Evolutionary conservation across 2,888 invertebrate genomes (phyloP).

Genomic region (Nemotelus pantherinus): DNA sequence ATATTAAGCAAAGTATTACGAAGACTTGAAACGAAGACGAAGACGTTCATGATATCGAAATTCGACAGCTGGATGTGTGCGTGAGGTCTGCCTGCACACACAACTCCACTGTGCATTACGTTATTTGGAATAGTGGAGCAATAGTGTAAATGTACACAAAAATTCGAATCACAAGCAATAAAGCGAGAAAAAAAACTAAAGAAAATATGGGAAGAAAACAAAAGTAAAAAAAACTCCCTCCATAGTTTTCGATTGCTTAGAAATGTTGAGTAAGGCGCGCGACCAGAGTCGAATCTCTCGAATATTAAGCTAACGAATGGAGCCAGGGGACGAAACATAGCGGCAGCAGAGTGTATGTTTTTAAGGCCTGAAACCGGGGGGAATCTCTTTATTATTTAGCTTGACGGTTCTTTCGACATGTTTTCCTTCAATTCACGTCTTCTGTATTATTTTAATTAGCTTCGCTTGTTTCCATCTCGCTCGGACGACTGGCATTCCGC

Average conservation of each 20-base stretch:
- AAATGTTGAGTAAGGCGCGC: slow-evolving; percentile 3
- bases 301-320: neutral
- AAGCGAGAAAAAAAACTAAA: slow-evolving; percentile 7
- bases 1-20: slow-evolving; percentile 19
- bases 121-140: slow-evolving; percentile 40
- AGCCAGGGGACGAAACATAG: neutral
- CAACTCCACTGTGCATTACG: slow-evolving; percentile 4
- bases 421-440: slow-evolving; percentile 34
- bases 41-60: neutral
- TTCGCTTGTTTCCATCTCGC: slow-evolving; percentile 56
- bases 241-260: slow-evolving; percentile 10
- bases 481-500: slow-evolving; percentile 60
- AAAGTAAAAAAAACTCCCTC: slow-evolving; percentile 5
- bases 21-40: neutral
- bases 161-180: neutral
- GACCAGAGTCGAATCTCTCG: neutral
- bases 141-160: slow-evolving; percentile 20
- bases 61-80: neutral
- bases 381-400: slow-evolving; percentile 41
- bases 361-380: slow-evolving; percentile 13
- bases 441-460: slow-evolving; percentile 32
- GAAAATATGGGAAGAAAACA: neutral
- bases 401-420: slow-evolving; percentile 31
- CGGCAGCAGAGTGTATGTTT: neutral
- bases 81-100: neutral